Evolutionary conservation across 2,797 vertebrate species (phyloP).

Genomic region (Enteromius paludinosus): DNA sequence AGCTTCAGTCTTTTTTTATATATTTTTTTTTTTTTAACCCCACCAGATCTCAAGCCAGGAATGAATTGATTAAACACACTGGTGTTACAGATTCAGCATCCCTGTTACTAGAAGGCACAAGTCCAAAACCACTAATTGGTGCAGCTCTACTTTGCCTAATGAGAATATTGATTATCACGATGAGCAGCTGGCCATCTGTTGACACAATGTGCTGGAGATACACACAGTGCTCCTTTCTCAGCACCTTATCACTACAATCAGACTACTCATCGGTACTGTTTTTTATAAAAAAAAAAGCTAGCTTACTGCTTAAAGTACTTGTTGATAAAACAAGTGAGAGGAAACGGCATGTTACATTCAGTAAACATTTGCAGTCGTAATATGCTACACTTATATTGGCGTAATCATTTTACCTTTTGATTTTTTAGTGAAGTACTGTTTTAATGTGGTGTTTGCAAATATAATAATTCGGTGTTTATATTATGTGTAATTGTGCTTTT

Average conservation of each 20-base stretch:
- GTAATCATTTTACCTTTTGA: not conserved
- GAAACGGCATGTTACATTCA: not conserved
- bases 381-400: not conserved
- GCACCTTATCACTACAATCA: not conserved
- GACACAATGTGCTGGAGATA: conserved; percentile 26
- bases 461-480: not conserved
- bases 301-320: not conserved
- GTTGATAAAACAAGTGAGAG: not conserved
- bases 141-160: conserved; percentile 61
- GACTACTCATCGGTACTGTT: not conserved
- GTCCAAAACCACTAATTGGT: conserved; percentile 65
- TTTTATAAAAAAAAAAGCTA: not conserved
- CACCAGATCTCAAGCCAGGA: conserved; percentile 15
- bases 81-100: conserved; percentile 26
- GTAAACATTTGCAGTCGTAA: not conserved
- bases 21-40: not conserved
- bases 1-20: not conserved
- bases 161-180: conserved; percentile 65
- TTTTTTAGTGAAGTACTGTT: not conserved
- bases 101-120: conserved; percentile 49
- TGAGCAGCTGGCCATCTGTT: conserved; percentile 49
- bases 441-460: not conserved
- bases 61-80: conserved; percentile 42
- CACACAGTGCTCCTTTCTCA: not conserved
- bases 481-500: not conserved